Base-by-base conservation (phyloP, 1,140 invertebrate genomes). In the Anagrus nilaparvatae region DNA sequence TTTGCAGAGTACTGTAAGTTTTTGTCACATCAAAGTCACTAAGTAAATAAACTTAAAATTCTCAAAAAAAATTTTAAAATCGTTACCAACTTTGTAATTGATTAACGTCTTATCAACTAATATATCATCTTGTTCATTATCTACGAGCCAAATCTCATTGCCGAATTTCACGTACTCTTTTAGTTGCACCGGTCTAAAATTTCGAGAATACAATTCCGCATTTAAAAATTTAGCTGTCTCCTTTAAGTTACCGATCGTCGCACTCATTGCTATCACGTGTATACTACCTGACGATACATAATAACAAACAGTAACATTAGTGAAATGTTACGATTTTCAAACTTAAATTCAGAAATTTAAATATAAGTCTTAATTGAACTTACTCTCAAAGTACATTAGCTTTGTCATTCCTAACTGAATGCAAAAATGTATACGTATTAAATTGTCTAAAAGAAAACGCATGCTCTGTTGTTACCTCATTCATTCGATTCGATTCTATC, bases 191-290 rank as follows among this genome's bases (percentile, higher is more conserved):
- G 94, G 94, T 37, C 94, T 72, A 67, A 97, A 97, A 57, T 92
- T 76, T 50, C 81, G 77, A 1, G 77, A 72, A 54, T 85, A 97
- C 2, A 90, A 61, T 34, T 89, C 78, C 3, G 92, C 93, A 46
- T 78, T 72, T 5, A 90, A 64, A 65, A 87, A 90, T 27, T 56
- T 44, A 1, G 79, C 75, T 18, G 96, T 59, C 58, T 97, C 88
- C 0, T 76, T 52, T 12, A 96, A 69, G 66, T 97, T 97, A 41
- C 88, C 91, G 50, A 98, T 83, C 0, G 95, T 98, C 1, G 94
- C 94, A 70, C 90, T 96, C 91, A 97, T 97, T 8, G 89, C 92
- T 35, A 97, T 76, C 40, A 97, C 84, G 60, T 95, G 91, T 52
- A 86, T 77, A 46, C 71, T 69, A 43, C 74, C 83, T 86, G 52